These are phyloP conservation scores for Mycteria americana DNA, from an alignment of 2,797 vertebrate genomes.

Conservation along the genomic window DNA sequence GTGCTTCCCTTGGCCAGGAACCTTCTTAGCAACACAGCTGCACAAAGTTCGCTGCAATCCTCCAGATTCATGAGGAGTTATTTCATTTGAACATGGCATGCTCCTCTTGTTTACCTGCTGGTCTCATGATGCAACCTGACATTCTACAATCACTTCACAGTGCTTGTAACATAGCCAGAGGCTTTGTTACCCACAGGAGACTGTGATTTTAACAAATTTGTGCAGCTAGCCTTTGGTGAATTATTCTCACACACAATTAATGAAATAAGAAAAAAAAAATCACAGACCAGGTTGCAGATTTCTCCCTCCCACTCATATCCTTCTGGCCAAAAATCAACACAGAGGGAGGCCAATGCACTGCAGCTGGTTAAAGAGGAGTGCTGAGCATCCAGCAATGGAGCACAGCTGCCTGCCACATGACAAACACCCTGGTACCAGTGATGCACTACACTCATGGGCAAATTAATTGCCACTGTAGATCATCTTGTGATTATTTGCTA, in stretches of 20 bases:
- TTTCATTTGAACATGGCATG: neutral
- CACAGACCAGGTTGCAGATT: neutral
- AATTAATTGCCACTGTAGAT: neutral
- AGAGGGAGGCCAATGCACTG: neutral
- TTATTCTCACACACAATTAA: neutral
- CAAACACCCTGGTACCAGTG: neutral
- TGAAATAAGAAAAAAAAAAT: neutral
- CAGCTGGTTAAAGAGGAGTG: neutral
- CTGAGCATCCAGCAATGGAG: neutral
- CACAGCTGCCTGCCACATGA: conserved; percentile 10
- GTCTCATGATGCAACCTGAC: neutral
- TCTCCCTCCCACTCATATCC: neutral
- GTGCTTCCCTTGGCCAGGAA: neutral
- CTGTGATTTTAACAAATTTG: neutral
- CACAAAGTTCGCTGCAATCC: neutral
- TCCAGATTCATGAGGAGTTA: neutral
- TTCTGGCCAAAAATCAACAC: neutral
- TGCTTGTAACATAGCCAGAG: neutral
- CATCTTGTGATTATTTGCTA: neutral
- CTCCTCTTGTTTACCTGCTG: conserved; percentile 20
- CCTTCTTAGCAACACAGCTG: neutral
- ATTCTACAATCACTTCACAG: neutral
- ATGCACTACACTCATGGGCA: neutral
- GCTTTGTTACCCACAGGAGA: neutral
- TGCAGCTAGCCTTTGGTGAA: neutral